Base-by-base conservation (phyloP, 2,113 vertebrate genomes). In the Melanerpes formicivorus region DNA sequence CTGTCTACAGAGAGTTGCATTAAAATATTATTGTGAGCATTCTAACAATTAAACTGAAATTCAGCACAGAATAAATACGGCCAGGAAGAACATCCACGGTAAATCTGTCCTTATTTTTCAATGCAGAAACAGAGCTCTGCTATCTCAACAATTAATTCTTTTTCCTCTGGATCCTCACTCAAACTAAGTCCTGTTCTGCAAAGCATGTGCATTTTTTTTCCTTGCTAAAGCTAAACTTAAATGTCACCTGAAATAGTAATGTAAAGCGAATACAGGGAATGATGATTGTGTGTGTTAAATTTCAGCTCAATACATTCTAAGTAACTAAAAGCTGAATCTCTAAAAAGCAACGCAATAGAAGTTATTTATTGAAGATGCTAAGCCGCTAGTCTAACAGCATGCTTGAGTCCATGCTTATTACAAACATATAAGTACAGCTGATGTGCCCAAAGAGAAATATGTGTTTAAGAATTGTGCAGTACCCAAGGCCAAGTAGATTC, bases 21-120 rank as follows among this genome's bases (percentile, higher is more conserved):
- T 96, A 96, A 96, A 97, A 93, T 95, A 95, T 93, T 87, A 94
- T 71, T 88, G 78, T 70, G 54, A 88, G 88, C 85, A 89, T 96
- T 90, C 88, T 76, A 74, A 96, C 94, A 93, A 95, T 95, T 96
- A 96, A 89, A 65, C 56, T 80, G 79, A 76, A 82, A 77, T 79
- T 96, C 93, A 95, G 74, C 9, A 10, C 14, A 19, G 64, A 71
- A 86, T 83, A 93, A 95, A 84, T 63, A 83, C 5, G 64, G 77
- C 30, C 67, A 79, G 79, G 59, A 71, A 88, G 48, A 50, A 93
- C 91, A 93, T 23, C 75, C 79, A 88, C 75, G 40, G 86, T 77
- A 84, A 90, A 93, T 73, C 81, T 90, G 54, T 52, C 85, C 60
- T 84, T 94, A 65, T 80, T 91, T 95, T 88, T 90, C 92, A 81